These are phyloP conservation scores for Brachionus angularis DNA, from an alignment of 1,140 invertebrate species.

Conservation along the genomic window DNA sequence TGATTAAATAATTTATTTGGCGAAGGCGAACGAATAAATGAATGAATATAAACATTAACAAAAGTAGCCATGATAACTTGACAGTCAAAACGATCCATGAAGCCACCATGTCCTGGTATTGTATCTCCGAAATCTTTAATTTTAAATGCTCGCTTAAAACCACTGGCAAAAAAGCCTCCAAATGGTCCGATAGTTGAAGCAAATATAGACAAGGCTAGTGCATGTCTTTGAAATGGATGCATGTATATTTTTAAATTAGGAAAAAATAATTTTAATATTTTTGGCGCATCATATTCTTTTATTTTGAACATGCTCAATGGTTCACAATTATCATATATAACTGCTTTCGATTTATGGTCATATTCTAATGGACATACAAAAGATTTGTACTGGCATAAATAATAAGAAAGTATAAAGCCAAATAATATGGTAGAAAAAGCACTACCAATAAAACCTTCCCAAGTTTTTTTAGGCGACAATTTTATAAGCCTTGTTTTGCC, in stretches of 20 bases:
- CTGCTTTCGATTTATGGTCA: conserved; percentile 62
- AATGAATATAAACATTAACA: conserved; percentile 94
- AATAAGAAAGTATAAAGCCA: conserved; percentile 67
- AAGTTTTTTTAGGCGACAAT: conserved; percentile 93
- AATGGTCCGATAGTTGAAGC: conserved; percentile 97
- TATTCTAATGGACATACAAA: conserved; percentile 94
- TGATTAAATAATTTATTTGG: not conserved
- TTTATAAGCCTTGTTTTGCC: conserved; percentile 97
- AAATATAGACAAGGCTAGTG: conserved; percentile 78
- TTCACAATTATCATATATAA: not conserved
- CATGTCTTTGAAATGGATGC: conserved; percentile 94
- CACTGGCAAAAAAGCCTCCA: conserved; percentile 98
- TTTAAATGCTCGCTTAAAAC: conserved; percentile 97
- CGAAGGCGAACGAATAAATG: not conserved
- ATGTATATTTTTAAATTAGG: not conserved
- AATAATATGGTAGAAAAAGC: conserved; percentile 86
- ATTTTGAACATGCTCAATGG: not conserved
- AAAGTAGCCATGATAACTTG: conserved; percentile 98
- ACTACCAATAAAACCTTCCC: conserved; percentile 95
- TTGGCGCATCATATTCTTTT: not conserved
- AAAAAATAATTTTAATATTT: not conserved
- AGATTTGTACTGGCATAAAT: conserved; percentile 80
- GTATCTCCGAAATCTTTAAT: conserved; percentile 91
- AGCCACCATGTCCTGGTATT: conserved; percentile 92
- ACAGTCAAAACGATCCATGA: conserved; percentile 98